Percentiles rank a stretch among this genome's conserved stretches.
These are phyloP conservation scores for Drosophila quinaria DNA, from an alignment of 2,888 invertebrate genomes.

Conservation along the genomic window DNA sequence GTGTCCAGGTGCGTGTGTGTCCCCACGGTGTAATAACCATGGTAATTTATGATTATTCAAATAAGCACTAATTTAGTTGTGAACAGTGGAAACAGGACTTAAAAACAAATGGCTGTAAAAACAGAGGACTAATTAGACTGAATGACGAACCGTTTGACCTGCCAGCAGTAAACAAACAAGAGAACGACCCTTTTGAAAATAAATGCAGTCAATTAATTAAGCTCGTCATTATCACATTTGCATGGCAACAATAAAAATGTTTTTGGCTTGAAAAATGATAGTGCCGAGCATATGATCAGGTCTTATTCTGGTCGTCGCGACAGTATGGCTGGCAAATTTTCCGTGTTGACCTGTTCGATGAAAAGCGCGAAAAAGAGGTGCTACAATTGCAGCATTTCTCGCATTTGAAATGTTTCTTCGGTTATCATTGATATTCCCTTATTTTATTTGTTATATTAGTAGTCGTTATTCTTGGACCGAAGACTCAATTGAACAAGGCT, in stretches of 20 bases:
- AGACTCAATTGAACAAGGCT: slow-evolving; percentile 33
- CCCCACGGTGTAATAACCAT: slow-evolving; percentile 65
- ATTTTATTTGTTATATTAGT: too few relatives aligned
- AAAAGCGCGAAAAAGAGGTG: too few relatives aligned
- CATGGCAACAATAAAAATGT: slow-evolving; percentile 66
- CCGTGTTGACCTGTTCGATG: too few relatives aligned
- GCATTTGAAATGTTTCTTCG: too few relatives aligned
- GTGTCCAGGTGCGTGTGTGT: slow-evolving; percentile 33
- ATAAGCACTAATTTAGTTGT: slow-evolving; percentile 46
- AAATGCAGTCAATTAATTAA: slow-evolving; percentile 74
- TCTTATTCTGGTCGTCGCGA: too few relatives aligned
- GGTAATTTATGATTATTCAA: slow-evolving; percentile 77
- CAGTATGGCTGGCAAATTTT: too few relatives aligned
- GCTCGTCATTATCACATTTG: slow-evolving; percentile 64
- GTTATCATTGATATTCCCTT: too few relatives aligned
- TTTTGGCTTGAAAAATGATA: slow-evolving; percentile 71
- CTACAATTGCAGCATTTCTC: too few relatives aligned
- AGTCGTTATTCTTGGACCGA: too few relatives aligned
- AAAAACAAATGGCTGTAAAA: background rate
- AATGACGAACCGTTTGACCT: slow-evolving; percentile 65
- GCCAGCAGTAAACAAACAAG: slow-evolving; percentile 42
- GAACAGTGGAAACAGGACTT: slow-evolving; percentile 38
- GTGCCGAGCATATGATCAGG: slow-evolving; percentile 50
- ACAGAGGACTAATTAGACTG: slow-evolving; percentile 62
- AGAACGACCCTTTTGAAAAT: slow-evolving; percentile 40